Percentiles rank a stretch among this genome's conserved stretches.
Conservation (phyloP, 2,113 vertebrate species). For the Nerophis ophidion region DNA sequence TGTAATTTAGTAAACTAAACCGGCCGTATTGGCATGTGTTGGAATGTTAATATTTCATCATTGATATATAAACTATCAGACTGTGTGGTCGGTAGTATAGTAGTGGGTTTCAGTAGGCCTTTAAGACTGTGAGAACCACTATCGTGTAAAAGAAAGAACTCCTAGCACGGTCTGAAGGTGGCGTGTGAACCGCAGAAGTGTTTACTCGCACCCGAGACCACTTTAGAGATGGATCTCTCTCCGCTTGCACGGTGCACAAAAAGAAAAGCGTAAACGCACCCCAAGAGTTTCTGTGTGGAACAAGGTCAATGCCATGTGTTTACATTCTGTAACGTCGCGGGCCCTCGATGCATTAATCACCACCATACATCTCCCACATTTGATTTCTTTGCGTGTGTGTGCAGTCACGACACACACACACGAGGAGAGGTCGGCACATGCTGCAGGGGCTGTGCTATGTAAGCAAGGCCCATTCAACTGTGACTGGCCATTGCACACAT, state of each 20-base stretch:
- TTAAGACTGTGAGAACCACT: too few species aligned
- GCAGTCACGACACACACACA: constrained; percentile 56
- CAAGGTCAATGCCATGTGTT: constrained; percentile 51
- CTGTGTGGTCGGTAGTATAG: too few species aligned
- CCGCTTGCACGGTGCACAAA: background rate
- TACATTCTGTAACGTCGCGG: constrained; percentile 21
- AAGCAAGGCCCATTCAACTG: constrained; percentile 51
- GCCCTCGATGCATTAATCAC: constrained; percentile 39
- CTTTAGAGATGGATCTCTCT: too few species aligned
- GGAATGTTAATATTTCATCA: too few species aligned
- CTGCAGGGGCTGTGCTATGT: constrained; percentile 35
- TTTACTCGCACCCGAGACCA: too few species aligned
- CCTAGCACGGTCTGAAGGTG: too few species aligned
- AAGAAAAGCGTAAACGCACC: background rate
- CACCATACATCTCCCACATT: constrained; percentile 49
- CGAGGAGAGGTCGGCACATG: constrained; percentile 60
- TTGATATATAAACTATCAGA: too few species aligned
- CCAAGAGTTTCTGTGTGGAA: constrained; percentile 7
- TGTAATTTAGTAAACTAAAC: too few species aligned
- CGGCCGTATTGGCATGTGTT: too few species aligned
- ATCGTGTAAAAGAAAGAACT: too few species aligned
- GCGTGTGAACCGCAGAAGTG: too few species aligned
- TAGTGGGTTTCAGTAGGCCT: too few species aligned
- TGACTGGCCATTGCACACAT: constrained; percentile 60
- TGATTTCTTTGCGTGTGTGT: constrained; percentile 58